These are phyloP conservation scores for Gnathonemus longibarbis DNA, from an alignment of 2,113 vertebrate genomes.

Conservation along the genomic window DNA sequence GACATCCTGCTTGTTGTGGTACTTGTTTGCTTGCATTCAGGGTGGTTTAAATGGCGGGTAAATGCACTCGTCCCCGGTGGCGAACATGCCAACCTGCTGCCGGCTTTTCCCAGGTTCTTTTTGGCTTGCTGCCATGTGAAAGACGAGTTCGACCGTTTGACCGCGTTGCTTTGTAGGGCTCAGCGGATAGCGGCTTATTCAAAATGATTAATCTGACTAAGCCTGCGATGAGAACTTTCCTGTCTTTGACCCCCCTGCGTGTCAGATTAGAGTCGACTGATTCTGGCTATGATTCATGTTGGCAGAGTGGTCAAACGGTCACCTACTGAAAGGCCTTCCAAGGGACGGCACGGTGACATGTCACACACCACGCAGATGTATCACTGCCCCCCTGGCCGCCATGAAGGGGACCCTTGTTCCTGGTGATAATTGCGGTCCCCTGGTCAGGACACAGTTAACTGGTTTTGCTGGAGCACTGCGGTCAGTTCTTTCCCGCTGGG, in stretches of 20 bases:
- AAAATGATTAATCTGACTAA: slow-evolving; percentile 6
- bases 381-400: not conserved
- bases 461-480: not conserved
- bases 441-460: not conserved
- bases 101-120: not conserved
- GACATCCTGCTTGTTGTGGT: not conserved
- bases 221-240: no score
- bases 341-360: not conserved
- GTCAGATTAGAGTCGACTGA: not conserved
- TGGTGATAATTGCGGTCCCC: not conserved
- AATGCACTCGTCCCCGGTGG: not conserved
- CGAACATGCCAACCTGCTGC: not conserved
- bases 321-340: not conserved
- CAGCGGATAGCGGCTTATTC: not conserved
- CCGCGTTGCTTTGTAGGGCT: not conserved
- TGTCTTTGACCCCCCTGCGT: not conserved
- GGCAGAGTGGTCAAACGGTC: not conserved
- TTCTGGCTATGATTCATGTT: not conserved
- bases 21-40: not conserved
- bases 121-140: not conserved
- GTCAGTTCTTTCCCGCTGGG: not conserved
- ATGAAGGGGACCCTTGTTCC: not conserved
- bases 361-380: not conserved
- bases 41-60: not conserved
- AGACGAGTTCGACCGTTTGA: not conserved